Evolutionary conservation across 2,888 invertebrate genomes (phyloP).

Genomic region (Anaspis maculata): DNA sequence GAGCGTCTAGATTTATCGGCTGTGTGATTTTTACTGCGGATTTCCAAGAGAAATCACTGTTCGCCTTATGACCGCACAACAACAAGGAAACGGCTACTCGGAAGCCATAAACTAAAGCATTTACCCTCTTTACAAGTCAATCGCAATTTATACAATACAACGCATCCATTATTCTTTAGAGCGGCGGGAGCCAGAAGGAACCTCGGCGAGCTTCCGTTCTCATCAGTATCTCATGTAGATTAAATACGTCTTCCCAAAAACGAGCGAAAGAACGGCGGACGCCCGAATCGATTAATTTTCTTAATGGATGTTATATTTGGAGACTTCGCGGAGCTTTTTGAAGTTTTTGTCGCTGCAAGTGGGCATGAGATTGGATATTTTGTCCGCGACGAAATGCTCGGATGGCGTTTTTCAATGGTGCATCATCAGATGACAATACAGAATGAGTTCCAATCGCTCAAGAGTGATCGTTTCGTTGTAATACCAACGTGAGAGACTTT

Average conservation of each 20-base stretch:
- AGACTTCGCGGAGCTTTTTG: neutral
- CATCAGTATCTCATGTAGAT: slow-evolving; percentile 3
- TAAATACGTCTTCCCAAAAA: slow-evolving; percentile 2
- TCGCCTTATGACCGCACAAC: slow-evolving; percentile 5
- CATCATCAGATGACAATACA: no score
- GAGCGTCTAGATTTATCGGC: no score
- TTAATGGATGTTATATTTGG: slow-evolving; percentile 3
- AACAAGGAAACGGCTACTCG: slow-evolving; percentile 11
- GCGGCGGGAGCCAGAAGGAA: no score
- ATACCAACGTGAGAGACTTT: no score
- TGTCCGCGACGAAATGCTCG: no score
- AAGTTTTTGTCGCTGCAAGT: no score
- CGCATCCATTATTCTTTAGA: slow-evolving; percentile 1
- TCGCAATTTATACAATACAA: slow-evolving; percentile 4
- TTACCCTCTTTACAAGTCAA: slow-evolving; percentile 3
- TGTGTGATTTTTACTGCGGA: no score
- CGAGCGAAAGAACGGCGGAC: no score
- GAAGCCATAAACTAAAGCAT: slow-evolving; percentile 9
- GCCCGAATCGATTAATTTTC: slow-evolving; percentile 1
- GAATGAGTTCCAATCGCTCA: no score
- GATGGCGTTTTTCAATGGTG: no score
- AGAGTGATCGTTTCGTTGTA: no score
- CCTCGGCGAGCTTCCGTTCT: slow-evolving; percentile 1
- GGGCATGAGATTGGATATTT: no score
- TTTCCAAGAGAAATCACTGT: neutral